Base-by-base conservation (phyloP, 2,888 invertebrate genomes). In the Lasius platythorax region DNA sequence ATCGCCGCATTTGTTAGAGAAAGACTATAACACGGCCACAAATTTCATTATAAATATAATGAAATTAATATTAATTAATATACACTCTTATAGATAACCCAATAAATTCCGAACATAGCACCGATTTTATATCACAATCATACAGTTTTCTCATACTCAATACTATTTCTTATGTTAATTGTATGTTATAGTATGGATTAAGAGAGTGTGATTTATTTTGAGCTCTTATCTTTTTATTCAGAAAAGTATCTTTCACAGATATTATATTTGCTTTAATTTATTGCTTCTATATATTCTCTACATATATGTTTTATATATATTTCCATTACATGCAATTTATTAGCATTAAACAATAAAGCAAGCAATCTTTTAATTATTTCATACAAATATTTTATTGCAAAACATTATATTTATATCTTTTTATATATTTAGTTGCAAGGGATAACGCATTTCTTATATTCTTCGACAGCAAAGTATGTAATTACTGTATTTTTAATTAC, bases 41-140 rank as follows among this genome's bases (percentile, higher is more conserved):
- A 89, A 91, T 91, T 91, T 88, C n/a, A n/a, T n/a, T n/a, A n/a
- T n/a, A n/a, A n/a, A n/a, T n/a, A 88, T 90, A 88, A 90, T 79
- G 79, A 84, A 88, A 90, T 90, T 90, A 91, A 89, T 89, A 90
- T 89, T 90, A 91, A 91, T 91, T 88, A 89, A 87, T 85, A 74
- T 81, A 72, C 72, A 46, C 75, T 75, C 43, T 68, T 83, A 78
- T 88, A 89, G 84, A 87, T 88, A 86, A 67, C 53, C 33, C 82
- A 78, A 79, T 74, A 84, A 88, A 84, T 85, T 85, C 68, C 76
- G 85, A 85, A 89, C 85, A 75, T 67, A 70, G 75, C 68, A 64
- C 74, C 84, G 85, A 88, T 91, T 88, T 89, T 81, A 81, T 83
- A 79, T 79, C 53, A 70, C 72, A 18, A 53, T 53, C 1, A 53